These are phyloP conservation scores for Dascyllus trimaculatus DNA, from an alignment of 2,113 vertebrate genomes.

Conservation along the genomic window DNA sequence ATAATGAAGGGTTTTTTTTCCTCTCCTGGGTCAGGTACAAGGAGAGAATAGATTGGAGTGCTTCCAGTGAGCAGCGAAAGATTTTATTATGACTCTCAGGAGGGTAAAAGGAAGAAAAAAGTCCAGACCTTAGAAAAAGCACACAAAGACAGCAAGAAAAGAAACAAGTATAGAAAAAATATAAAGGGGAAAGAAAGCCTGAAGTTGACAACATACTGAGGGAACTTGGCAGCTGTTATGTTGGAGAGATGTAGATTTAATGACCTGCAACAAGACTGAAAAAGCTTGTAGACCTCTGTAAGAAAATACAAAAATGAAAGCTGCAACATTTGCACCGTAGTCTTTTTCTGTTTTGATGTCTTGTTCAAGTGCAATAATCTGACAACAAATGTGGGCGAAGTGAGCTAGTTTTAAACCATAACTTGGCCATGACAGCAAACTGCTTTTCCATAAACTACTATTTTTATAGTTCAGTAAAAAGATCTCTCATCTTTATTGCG, in stretches of 20 bases:
- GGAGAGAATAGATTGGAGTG: constrained; percentile 60
- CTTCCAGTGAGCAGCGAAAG: constrained; percentile 57
- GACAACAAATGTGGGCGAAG: background rate
- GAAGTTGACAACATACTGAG: background rate
- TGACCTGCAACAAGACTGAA: background rate
- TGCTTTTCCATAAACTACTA: too few species aligned
- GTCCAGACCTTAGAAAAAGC: background rate
- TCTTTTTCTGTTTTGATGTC: background rate
- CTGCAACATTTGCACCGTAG: background rate
- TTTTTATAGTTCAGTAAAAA: too few species aligned
- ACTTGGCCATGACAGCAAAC: background rate
- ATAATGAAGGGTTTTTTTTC: constrained; percentile 27
- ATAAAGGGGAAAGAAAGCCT: background rate
- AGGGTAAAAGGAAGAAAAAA: constrained; percentile 24
- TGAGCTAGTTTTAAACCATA: background rate
- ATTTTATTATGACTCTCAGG: constrained; percentile 61
- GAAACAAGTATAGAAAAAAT: background rate
- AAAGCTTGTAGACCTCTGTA: background rate
- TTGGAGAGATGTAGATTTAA: background rate
- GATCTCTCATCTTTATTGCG: too few species aligned
- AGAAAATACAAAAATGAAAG: background rate
- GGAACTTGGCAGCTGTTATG: background rate
- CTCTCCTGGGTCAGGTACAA: constrained; percentile 40
- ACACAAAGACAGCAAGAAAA: constrained; percentile 13
- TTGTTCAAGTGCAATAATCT: background rate